Percentiles rank a stretch among this genome's conserved stretches.
Conservation (phyloP, 2,888 invertebrate species). For the Lamellibrachia satsuma region DNA sequence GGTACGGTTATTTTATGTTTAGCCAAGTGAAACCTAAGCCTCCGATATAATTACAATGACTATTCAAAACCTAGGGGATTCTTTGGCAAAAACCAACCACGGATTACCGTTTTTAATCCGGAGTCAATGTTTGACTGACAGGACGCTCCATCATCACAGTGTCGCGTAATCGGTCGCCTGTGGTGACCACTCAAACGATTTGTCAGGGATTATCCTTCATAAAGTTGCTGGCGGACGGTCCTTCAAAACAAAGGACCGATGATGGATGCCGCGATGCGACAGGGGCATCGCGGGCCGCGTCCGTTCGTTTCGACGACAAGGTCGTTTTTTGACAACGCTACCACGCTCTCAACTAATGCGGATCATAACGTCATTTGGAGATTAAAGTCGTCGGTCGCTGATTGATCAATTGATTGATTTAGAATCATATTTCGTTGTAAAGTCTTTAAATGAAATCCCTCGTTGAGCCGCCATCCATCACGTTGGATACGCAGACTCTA, state of each 20-base stretch:
- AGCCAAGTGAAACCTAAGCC: background rate
- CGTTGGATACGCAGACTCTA: background rate
- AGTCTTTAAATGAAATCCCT: conserved; percentile 6
- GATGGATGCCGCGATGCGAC: background rate
- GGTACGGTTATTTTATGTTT: background rate
- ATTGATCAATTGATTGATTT: conserved; percentile 17
- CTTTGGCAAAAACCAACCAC: background rate
- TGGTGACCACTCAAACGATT: background rate
- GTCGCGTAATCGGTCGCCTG: background rate
- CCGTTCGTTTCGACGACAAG: background rate
- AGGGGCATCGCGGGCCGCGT: background rate
- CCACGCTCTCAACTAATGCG: background rate
- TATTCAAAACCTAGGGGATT: background rate
- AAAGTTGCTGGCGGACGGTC: background rate
- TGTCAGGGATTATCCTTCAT: conserved; percentile 10
- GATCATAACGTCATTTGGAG: background rate
- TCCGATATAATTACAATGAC: background rate
- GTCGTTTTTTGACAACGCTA: background rate
- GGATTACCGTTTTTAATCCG: conserved; percentile 2
- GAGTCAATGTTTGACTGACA: background rate
- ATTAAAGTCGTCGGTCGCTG: background rate
- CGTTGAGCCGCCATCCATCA: background rate
- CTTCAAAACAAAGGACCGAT: conserved; percentile 3
- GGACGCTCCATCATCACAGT: background rate
- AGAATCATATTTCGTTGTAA: conserved; percentile 17